Conservation (phyloP, 2,113 vertebrate species). For the Oryzias javanicus region DNA sequence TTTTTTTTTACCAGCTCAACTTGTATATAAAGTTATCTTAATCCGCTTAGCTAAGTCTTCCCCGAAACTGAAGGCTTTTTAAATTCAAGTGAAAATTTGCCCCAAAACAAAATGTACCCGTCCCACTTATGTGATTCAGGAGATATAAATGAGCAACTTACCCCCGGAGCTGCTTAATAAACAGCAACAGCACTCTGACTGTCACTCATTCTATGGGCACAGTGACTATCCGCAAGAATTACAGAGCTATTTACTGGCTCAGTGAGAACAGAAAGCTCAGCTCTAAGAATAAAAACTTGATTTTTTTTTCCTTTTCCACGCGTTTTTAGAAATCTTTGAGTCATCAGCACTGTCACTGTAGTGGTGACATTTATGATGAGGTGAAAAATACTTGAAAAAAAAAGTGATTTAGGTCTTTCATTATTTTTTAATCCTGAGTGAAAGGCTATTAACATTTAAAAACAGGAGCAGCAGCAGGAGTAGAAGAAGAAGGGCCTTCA, state of each 20-base stretch:
- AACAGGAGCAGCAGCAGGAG: conserved; percentile 1
- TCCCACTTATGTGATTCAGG: conserved; percentile 39
- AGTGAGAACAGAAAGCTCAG: conserved; percentile 4
- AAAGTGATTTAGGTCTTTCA: conserved; percentile 4
- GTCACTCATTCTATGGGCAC: conserved; percentile 21
- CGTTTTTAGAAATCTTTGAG: too few relatives aligned
- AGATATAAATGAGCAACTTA: conserved; percentile 33
- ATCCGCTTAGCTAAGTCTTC: conserved; percentile 64
- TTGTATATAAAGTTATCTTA: conserved; percentile 52
- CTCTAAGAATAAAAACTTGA: conserved; percentile 4
- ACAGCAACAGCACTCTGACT: conserved; percentile 14
- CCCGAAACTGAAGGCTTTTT: conserved; percentile 29
- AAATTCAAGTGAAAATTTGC: conserved; percentile 37
- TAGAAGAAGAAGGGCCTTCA: neutral
- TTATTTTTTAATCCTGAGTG: neutral
- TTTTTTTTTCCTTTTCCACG: too few relatives aligned
- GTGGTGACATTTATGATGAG: too few relatives aligned
- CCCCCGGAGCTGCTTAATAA: conserved; percentile 33
- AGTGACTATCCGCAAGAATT: conserved; percentile 26
- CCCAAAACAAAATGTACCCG: conserved; percentile 46
- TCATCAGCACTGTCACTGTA: too few relatives aligned
- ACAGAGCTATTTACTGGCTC: conserved; percentile 8
- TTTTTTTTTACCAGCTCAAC: conserved; percentile 26
- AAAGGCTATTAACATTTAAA: conserved; percentile 23
- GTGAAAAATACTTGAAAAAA: neutral